Evolutionary conservation across 2,888 invertebrate genomes (phyloP), one percentile per base, ranked within the genome.

Genomic region (Drosophila niveifrons): DNA sequence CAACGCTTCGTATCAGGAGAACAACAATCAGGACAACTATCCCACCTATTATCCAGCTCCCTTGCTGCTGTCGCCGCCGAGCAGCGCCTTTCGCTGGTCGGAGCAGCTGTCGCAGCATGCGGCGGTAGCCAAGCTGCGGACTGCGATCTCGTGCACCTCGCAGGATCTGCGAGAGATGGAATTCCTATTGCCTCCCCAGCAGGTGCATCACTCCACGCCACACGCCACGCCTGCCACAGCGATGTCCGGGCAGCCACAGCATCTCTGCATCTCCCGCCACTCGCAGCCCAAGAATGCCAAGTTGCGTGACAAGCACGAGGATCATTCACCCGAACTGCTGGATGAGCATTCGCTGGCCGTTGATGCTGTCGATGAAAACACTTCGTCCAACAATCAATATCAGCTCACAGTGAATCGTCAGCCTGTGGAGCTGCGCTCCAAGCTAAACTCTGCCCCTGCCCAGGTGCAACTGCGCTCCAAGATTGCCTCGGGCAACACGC

Each of bases 81-180:
- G 69, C 61, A 64, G 50, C 67, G 41, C 66, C 18, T 73, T 72
- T 72, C 90, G 89, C 61, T 90, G 90, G 90, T 90, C 90, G 17
- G 90, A 90, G 28, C 91, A 91, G 70, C 62, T 90, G 68, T 78
- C 80, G 0, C 90, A 90, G 51, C 89, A 90, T 88, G 90, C 82
- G 9, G 75, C 90, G 31, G 86, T 91, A 78, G 89, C 90, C 55
- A 90, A 90, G 62, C 75, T 90, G 65, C 86, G 90, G 36, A 84
- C 90, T 10, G 90, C 90, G 47, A 90, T 90, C 69, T 90, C 90
- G 59, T 90, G 90, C 64, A 79, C 82, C 58, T 47, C 80, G 9
- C 80, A 85, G 68, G 88, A 91, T 79, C 72, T 86, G 52, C 89
- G 80, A 65, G 92, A 92, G 72, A 92, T 92, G 92, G 92, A 92